Evolutionary conservation across 2,797 vertebrate species (phyloP), one percentile per base, ranked within the genome.

Genomic region (Vespertilio murinus): DNA sequence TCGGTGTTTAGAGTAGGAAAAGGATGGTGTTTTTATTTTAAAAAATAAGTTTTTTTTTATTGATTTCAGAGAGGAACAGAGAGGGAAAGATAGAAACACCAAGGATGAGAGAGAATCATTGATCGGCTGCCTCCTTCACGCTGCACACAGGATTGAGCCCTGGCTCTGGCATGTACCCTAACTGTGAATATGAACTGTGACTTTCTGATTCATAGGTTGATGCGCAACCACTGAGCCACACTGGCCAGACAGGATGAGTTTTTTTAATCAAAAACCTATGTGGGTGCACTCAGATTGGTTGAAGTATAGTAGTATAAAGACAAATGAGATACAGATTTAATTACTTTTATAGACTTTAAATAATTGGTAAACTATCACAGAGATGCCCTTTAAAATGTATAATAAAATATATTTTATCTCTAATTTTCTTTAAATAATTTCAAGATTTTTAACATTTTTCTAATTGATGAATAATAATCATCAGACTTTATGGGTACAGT

Each of bases 371-470:
- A 73, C 25, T n/a, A 14, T 78, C 25, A 71, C 18, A 89, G 65
- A 87, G 6, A 40, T 69, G 10, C 17, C 70, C 74, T 88, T 82
- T 78, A 30, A 49, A 91, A 67, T 52, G 14, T 13, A 64, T 52
- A 78, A 22, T 56, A 88, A 79, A 82, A 88, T n/a, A 23, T 65
- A 13, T 45, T 78, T 64, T 30, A 42, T 77, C 49, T 93, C 74
- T 70, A 56, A 61, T 94, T 90, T 61, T 91, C 45, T 84, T 18
- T 14, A 93, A 38, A 35, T 54, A 80, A 56, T 81, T 61, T 92
- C 12, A 86, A 42, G 8, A 69, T 61, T 73, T 73, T 93, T 81
- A 49, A 74, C 17, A 69, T 70, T 93, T 90, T 91, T 90, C 82
- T 67, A 88, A 20, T 75, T 74, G 79, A 88, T 49, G 23, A 80